Percentiles rank a stretch among this genome's conserved stretches.
phyloP scores from a whole-genome alignment of 2,888 invertebrate genomes.

The Scelioninae gen. 2 region DNA sequence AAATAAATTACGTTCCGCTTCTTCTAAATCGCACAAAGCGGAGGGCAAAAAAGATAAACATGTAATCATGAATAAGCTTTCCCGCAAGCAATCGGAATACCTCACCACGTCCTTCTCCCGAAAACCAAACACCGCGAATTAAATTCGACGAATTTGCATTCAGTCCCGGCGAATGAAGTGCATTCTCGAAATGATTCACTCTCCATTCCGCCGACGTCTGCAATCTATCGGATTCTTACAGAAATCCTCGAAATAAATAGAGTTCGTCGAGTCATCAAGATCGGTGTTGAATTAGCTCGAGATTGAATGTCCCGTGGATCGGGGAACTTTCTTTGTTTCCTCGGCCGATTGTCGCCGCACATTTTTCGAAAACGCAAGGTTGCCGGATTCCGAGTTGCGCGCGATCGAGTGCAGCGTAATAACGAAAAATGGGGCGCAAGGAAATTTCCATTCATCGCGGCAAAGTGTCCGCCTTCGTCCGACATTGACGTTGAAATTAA shows the following conservation, averaged over 20 bases:
- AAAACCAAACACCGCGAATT: constrained; percentile 22
- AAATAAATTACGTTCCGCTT: too few relatives aligned
- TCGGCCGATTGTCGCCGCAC: not conserved
- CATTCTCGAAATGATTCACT: constrained; percentile 45
- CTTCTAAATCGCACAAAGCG: too few relatives aligned
- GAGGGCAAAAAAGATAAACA: too few relatives aligned
- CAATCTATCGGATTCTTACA: constrained; percentile 46
- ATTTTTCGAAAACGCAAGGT: too few relatives aligned
- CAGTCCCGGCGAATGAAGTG: constrained; percentile 27
- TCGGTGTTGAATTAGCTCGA: constrained; percentile 33
- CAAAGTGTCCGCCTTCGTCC: too few relatives aligned
- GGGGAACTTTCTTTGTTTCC: constrained; percentile 9
- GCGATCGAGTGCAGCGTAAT: not conserved
- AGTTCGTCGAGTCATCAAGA: constrained; percentile 40
- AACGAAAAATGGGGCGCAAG: too few relatives aligned
- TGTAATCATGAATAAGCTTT: too few relatives aligned
- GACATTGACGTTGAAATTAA: too few relatives aligned
- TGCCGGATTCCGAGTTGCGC: too few relatives aligned
- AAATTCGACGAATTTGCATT: constrained; percentile 44
- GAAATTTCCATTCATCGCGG: too few relatives aligned
- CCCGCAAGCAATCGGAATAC: too few relatives aligned
- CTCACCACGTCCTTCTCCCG: too few relatives aligned
- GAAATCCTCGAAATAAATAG: constrained; percentile 50
- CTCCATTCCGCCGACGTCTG: constrained; percentile 36
- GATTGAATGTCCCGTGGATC: constrained; percentile 18